Base-by-base conservation (phyloP, 2,113 vertebrate genomes). In the Notiomystis cincta region DNA sequence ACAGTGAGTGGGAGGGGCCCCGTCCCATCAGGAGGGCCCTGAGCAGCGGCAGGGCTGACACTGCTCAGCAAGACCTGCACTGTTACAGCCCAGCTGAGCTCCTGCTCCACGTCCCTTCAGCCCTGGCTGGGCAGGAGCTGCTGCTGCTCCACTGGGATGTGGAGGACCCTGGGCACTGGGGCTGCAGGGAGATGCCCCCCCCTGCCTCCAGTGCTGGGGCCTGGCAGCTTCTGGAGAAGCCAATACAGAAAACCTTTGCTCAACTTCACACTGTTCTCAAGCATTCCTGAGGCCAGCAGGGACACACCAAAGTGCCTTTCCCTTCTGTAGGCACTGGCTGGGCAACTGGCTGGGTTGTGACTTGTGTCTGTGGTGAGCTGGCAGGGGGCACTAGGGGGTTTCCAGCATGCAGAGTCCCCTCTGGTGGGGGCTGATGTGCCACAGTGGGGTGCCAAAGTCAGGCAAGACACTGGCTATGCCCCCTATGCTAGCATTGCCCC, bases 251-350 rank as follows among this genome's bases (percentile, higher is more conserved):
- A 71, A 47, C 18, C 61, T 78, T 53, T 4, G 1, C 56, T 66
- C 4, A 1, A 8, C 27, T 27, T 62, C 10, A 45, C 10, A 5
- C 7, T 31, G 10, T 50, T 45, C 57, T 21, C 44, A 47, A 56
- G 42, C 21, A 7, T 38, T 42, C 30, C 87, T 3, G 4, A 64
- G 76, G 71, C 70, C 75, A 11, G 37, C 6, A 4, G 69, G 31
- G 60, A 82, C 25, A 50, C 82, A 91, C 93, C 95, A 3, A 96
- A 83, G 95, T 95, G 93, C 96, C 96, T 96, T 95, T 53, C 56
- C 5, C 44, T 31, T 67, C 33, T 51, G 56, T 60, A 64, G 84
- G 77, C 87, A 83, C 82, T 70, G 9, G 45, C 64, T 9, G 31
- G 58, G 79, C 60, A 7, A 17, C 42, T 14, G 19, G 5, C n/a